phyloP scores from a whole-genome alignment of 2,888 invertebrate genomes.

The Platynereis dumerilii region DNA sequence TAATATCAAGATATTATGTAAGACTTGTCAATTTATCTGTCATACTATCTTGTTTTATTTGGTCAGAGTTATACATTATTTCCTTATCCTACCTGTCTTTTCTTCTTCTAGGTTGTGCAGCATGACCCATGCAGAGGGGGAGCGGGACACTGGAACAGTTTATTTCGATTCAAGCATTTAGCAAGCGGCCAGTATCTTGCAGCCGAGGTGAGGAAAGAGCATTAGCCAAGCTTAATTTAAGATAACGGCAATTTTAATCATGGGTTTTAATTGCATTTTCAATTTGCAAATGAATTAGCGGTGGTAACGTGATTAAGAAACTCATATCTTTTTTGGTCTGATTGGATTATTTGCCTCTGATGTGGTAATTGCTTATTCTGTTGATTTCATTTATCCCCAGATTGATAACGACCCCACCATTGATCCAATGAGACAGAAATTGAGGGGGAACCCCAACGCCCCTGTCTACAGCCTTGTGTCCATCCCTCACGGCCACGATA shows the following conservation, averaged over 20 bases:
- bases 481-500: constrained; percentile 90
- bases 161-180: constrained; percentile 97
- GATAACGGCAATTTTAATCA: too few relatives aligned
- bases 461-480: constrained; percentile 88
- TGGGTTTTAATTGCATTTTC: too few relatives aligned
- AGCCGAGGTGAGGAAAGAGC: constrained; percentile 73
- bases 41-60: too few relatives aligned
- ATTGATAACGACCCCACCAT: constrained; percentile 70
- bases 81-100: too few relatives aligned
- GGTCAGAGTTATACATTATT: neutral
- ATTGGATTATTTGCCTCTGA: too few relatives aligned
- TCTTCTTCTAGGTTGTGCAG: constrained; percentile 80
- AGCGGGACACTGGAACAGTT: constrained; percentile 97
- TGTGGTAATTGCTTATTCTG: constrained; percentile 7
- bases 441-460: constrained; percentile 65
- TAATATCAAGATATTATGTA: too few relatives aligned
- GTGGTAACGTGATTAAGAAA: too few relatives aligned
- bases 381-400: constrained; percentile 38
- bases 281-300: too few relatives aligned
- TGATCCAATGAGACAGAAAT: constrained; percentile 68
- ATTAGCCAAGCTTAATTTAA: too few relatives aligned
- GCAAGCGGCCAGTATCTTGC: constrained; percentile 98
- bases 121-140: constrained; percentile 98
- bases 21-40: too few relatives aligned
- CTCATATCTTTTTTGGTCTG: too few relatives aligned